Conservation (phyloP, 2,888 invertebrate genomes). For the Ophion slaviceki region DNA sequence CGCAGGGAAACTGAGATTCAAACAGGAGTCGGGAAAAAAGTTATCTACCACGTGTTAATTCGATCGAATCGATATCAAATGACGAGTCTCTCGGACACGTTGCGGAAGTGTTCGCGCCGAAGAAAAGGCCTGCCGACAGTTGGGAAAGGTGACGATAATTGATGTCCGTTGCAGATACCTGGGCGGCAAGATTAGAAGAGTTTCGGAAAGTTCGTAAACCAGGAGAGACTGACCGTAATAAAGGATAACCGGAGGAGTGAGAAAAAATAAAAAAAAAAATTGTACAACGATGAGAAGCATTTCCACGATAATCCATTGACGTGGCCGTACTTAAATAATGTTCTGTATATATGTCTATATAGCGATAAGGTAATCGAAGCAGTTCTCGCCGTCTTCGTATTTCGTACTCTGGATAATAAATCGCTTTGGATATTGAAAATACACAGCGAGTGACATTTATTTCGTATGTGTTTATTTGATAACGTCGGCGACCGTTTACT, state of each 20-base stretch:
- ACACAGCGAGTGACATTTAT: background rate
- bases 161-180: constrained; percentile 60
- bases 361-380: background rate
- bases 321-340: background rate
- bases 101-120: background rate
- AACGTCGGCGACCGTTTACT: background rate
- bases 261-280: background rate
- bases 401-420: constrained; percentile 1
- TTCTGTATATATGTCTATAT: constrained; percentile 7
- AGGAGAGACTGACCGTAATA: constrained; percentile 3
- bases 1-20: too few species aligned
- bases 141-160: constrained; percentile 33
- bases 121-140: background rate
- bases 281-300: constrained; percentile 26
- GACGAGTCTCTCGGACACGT: background rate
- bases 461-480: background rate
- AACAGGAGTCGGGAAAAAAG: too few species aligned
- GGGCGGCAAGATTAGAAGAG: constrained; percentile 57
- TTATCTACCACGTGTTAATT: too few species aligned
- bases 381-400: background rate
- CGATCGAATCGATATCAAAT: background rate
- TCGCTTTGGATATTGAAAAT: background rate
- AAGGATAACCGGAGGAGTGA: constrained; percentile 11
- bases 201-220: constrained; percentile 64
- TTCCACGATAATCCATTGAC: constrained; percentile 23